Evolutionary conservation across 2,113 vertebrate genomes (phyloP).

Genomic region (Casuarius casuarius): DNA sequence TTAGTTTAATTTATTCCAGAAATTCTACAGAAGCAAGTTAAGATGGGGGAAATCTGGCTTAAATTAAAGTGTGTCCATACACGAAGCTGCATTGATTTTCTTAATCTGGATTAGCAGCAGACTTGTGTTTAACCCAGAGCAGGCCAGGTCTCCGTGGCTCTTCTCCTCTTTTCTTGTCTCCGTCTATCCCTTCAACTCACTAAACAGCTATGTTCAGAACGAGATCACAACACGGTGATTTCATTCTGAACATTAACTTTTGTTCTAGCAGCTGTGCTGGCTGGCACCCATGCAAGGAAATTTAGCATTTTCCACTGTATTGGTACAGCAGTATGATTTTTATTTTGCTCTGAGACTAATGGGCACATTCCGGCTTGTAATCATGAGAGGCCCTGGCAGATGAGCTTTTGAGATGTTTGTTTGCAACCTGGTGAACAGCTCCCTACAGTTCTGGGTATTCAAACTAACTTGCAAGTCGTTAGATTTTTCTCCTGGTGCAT

Average conservation of each 20-base stretch:
- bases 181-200: neutral
- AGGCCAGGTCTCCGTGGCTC: neutral
- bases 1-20: neutral
- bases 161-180: neutral
- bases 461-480: neutral
- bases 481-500: neutral
- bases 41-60: neutral
- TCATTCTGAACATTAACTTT: conserved; percentile 39
- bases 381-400: neutral
- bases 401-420: conserved; percentile 28
- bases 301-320: conserved; percentile 17
- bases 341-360: conserved; percentile 34
- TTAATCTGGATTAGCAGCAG: neutral
- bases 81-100: neutral
- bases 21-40: neutral
- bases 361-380: neutral
- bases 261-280: conserved; percentile 50
- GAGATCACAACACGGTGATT: neutral
- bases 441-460: neutral
- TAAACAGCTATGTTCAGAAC: neutral
- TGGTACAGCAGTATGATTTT: conserved; percentile 26
- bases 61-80: neutral
- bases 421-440: neutral
- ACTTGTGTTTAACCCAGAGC: neutral
- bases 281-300: conserved; percentile 48